A percentile compares a stretch with the other conserved stretches of the same genome.
Conservation (phyloP, 2,797 vertebrate genomes). For the Petrocephalus schoutedeni region DNA sequence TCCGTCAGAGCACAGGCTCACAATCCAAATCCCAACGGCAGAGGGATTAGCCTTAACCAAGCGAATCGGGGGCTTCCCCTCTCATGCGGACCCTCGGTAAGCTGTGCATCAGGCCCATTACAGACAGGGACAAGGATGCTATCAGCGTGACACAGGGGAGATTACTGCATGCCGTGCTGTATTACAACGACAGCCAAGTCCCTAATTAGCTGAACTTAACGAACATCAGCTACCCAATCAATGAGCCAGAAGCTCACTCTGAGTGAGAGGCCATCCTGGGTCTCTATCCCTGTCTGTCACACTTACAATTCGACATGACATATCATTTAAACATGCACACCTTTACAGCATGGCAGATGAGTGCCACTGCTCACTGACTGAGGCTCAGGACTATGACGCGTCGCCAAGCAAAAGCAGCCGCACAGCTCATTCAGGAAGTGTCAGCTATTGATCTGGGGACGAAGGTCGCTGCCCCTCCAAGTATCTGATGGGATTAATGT, state of each 20-base stretch:
- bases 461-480: not conserved
- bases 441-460: not conserved
- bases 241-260: not conserved
- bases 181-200: not conserved
- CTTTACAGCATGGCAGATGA: not conserved
- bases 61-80: slow-evolving; percentile 38
- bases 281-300: not conserved
- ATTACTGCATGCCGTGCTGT: slow-evolving; percentile 17
- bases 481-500: not conserved
- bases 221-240: not conserved
- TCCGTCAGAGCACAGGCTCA: slow-evolving; percentile 44
- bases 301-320: not conserved
- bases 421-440: not conserved
- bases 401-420: not conserved
- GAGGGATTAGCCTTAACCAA: slow-evolving; percentile 44
- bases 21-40: slow-evolving; percentile 34
- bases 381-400: not conserved
- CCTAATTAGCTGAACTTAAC: not conserved
- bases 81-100: slow-evolving; percentile 34
- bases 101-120: slow-evolving; percentile 24
- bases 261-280: not conserved
- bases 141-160: slow-evolving; percentile 22
- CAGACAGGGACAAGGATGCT: slow-evolving; percentile 8
- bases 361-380: not conserved
- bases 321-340: not conserved